phyloP scores from a whole-genome alignment of 2,113 vertebrate genomes.

The Rhodinocichla rosea region DNA sequence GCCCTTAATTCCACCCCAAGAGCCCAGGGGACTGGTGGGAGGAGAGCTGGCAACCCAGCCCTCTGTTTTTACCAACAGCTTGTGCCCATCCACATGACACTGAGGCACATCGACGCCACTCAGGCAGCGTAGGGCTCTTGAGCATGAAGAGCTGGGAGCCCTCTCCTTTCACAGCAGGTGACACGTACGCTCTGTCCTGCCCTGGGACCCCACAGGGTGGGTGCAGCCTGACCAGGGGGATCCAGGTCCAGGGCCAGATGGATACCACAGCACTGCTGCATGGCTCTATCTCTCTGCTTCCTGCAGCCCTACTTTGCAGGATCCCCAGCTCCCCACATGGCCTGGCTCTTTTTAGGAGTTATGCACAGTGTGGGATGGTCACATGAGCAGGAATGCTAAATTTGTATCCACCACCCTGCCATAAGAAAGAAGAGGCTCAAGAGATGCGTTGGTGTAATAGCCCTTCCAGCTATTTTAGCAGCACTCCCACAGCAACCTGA shows the following conservation, averaged over 20 bases:
- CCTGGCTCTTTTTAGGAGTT: background rate
- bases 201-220: background rate
- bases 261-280: rapidly evolving
- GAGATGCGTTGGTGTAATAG: background rate
- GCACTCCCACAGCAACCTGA: background rate
- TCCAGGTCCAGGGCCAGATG: rapidly evolving
- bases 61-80: background rate
- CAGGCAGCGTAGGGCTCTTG: rapidly evolving
- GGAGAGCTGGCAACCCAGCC: background rate
- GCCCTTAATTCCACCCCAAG: background rate
- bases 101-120: background rate
- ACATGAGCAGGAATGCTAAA: background rate
- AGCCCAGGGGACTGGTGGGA: background rate
- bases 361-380: background rate
- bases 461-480: conserved; percentile 1
- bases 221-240: rapidly evolving
- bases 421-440: background rate
- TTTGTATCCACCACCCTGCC: background rate
- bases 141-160: background rate
- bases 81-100: rapidly evolving
- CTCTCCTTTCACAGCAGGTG: background rate
- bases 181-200: background rate
- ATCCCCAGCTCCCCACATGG: background rate
- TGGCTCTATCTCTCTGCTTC: background rate
- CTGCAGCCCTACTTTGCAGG: background rate